Evolutionary conservation across 2,113 vertebrate genomes (phyloP).

Genomic region (Ibidorhyncha struthersii): DNA sequence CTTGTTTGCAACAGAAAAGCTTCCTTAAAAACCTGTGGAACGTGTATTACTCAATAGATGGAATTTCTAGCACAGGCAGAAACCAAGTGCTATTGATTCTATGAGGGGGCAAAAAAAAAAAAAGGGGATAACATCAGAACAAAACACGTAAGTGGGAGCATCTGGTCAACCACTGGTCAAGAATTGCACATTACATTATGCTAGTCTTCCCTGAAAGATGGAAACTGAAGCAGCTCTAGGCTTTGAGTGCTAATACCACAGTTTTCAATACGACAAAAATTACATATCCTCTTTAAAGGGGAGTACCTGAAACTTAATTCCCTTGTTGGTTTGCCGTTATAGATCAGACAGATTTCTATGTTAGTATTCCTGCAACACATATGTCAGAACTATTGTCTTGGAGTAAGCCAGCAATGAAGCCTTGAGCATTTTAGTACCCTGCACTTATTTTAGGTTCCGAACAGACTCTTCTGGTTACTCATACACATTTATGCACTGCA

Average conservation of each 20-base stretch:
- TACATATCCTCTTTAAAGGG: not conserved
- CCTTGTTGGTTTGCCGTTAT: not conserved
- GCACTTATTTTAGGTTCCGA: not conserved
- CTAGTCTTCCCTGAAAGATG: not conserved
- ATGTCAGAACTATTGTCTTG: not conserved
- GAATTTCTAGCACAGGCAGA: not conserved
- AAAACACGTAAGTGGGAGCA: not conserved
- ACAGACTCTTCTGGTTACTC: not conserved
- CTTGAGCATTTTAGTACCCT: not conserved
- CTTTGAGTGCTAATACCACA: not conserved
- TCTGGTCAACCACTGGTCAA: not conserved
- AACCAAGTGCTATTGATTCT: not conserved
- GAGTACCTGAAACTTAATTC: not conserved
- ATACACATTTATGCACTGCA: not conserved
- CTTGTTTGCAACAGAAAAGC: not conserved
- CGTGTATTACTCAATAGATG: not conserved
- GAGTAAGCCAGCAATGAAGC: not conserved
- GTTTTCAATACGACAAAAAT: not conserved
- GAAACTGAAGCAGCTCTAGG: not conserved
- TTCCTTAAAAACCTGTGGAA: not conserved
- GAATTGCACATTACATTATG: not conserved
- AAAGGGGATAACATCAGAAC: not conserved
- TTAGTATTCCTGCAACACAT: not conserved
- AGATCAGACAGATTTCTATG: not conserved
- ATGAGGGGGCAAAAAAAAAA: not conserved